phyloP scores from a whole-genome alignment of 2,113 vertebrate species.

The Cyprinus carpio region DNA sequence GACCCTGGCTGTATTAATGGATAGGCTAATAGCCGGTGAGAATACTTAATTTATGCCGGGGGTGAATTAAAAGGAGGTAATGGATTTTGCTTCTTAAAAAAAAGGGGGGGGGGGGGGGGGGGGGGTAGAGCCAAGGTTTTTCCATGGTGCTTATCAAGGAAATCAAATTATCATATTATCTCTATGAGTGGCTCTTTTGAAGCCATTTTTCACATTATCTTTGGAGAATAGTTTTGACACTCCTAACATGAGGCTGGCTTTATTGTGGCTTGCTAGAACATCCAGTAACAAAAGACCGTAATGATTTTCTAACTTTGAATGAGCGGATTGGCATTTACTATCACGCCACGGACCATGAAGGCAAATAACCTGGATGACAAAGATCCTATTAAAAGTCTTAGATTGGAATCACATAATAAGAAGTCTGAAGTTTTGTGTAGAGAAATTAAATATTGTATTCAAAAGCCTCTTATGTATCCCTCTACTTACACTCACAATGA shows the following conservation, averaged over 20 bases:
- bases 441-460: constrained; percentile 25
- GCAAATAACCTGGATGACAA: constrained; percentile 63
- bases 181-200: constrained; percentile 75
- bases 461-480: not conserved
- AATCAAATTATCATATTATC: constrained; percentile 83
- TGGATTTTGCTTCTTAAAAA: constrained; percentile 78
- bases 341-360: constrained; percentile 56
- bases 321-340: constrained; percentile 58
- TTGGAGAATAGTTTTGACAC: constrained; percentile 77
- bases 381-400: constrained; percentile 68
- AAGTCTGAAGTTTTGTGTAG: not conserved
- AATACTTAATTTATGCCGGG: constrained; percentile 82
- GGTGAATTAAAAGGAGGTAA: constrained; percentile 81
- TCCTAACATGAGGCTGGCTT: constrained; percentile 75
- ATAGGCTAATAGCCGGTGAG: constrained; percentile 81
- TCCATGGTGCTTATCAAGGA: constrained; percentile 78
- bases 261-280: constrained; percentile 74
- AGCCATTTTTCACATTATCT: constrained; percentile 75
- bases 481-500: not conserved
- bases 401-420: constrained; percentile 65
- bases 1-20: constrained; percentile 79
- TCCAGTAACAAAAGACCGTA: constrained; percentile 71
- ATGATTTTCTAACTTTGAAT: constrained; percentile 68
- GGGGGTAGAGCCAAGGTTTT: constrained; percentile 72
- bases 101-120: constrained; percentile 43